A percentile compares a stretch with the other conserved stretches of the same genome.
These are phyloP conservation scores for Sialia sialis DNA, from an alignment of 2,113 vertebrate genomes.

Conservation along the genomic window DNA sequence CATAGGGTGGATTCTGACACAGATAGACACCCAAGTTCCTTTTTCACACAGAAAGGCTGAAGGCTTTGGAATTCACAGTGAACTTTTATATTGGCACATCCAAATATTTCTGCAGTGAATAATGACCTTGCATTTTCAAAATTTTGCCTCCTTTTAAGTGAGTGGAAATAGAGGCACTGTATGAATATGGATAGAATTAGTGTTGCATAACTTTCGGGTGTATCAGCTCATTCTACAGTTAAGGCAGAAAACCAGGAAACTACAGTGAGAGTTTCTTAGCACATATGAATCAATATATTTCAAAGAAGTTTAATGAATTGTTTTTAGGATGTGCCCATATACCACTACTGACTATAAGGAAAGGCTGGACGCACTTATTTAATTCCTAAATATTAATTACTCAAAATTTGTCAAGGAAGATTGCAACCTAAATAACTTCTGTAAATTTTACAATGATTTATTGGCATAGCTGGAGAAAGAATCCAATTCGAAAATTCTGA, in stretches of 20 bases:
- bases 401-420: neutral
- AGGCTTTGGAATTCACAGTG: neutral
- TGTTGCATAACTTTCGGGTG: neutral
- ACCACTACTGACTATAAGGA: neutral
- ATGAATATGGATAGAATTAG: neutral
- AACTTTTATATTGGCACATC: neutral
- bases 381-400: neutral
- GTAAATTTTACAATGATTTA: neutral
- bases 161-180: neutral
- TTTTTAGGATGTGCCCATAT: neutral
- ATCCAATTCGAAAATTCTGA: neutral
- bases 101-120: neutral
- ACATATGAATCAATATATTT: neutral
- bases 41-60: neutral
- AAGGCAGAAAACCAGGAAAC: neutral
- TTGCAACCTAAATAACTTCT: neutral
- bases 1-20: fast-evolving
- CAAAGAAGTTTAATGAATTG: neutral
- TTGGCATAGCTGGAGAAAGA: neutral
- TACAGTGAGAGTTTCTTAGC: neutral
- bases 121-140: neutral
- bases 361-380: neutral
- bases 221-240: neutral
- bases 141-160: neutral
- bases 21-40: neutral